Evolutionary conservation across 2,113 vertebrate genomes (phyloP).

Genomic region (Scartelaos histophorus): DNA sequence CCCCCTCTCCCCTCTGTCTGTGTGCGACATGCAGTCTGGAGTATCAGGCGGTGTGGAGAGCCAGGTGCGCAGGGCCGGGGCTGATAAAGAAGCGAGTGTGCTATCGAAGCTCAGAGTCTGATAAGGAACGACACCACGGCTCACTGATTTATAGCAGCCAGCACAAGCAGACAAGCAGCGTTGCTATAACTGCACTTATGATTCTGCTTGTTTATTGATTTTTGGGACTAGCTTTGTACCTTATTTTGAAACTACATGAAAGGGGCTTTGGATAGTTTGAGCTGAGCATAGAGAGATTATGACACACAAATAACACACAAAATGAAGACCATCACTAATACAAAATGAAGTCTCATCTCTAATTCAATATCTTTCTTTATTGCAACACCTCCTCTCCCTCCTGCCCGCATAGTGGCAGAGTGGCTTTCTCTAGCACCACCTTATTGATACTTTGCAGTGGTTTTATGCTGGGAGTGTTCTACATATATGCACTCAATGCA

Average conservation of each 20-base stretch:
- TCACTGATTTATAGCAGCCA: slow-evolving; percentile 61
- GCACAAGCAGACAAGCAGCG: slow-evolving; percentile 18
- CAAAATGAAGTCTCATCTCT: background rate
- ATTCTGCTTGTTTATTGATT: slow-evolving; percentile 33
- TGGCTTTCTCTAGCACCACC: background rate
- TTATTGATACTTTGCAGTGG: too few species aligned
- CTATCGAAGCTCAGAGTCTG: slow-evolving; percentile 62
- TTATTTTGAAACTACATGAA: background rate
- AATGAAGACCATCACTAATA: background rate
- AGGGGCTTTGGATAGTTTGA: background rate
- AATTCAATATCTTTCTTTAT: background rate
- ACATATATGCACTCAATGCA: too few species aligned
- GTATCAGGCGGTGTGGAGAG: slow-evolving; percentile 54
- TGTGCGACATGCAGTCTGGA: slow-evolving; percentile 47
- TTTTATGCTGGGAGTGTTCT: too few species aligned
- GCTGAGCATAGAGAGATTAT: background rate
- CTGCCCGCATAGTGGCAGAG: background rate
- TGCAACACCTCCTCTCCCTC: background rate
- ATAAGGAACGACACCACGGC: slow-evolving; percentile 63
- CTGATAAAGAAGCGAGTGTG: slow-evolving; percentile 65
- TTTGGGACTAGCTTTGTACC: background rate
- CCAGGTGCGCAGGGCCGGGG: slow-evolving; percentile 52
- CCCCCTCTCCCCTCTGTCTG: slow-evolving; percentile 22
- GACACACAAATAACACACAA: background rate
- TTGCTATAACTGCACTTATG: slow-evolving; percentile 17